Base-by-base conservation (phyloP, 2,888 invertebrate genomes). In the Philereme vetulata region DNA sequence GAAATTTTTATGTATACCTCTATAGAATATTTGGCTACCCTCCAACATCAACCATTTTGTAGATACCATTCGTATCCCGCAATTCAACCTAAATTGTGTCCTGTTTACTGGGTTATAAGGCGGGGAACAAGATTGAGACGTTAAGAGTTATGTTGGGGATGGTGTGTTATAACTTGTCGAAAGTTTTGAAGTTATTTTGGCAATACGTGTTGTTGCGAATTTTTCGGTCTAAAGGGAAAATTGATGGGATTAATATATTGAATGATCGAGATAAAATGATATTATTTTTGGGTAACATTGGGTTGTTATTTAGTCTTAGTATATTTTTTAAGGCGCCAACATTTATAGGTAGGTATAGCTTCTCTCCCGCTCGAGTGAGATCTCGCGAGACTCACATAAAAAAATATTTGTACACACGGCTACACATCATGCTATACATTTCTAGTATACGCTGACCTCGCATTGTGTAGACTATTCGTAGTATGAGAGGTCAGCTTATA, bases 101-200 rank as follows among this genome's bases (percentile, higher is more conserved):
- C 36, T 60, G 42, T 33, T 1, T 7, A 1, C 35, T 6, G n/a
- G 4, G 6, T 1, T 10, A 43, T 51, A 55, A 6, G 46, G 60
- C 10, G 4, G 21, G 35, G 4, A 51, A 55, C 8, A 21, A 38
- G 21, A 33, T 42, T 56, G 10, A 40, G 63, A 48, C 53, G 43
- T 47, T 43, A 21, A 45, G 10, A 32, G 33, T 40, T 60, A 62
- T 32, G 0, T 57, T 61, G 59, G 60, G 10, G 33, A 56, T 56
- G 51, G 55, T 56, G 44, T 51, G 62, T 59, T 66, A 66, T 56
- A 59, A 60, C 59, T 68, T 64, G 67, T 70, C 62, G 56, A 69
- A 71, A 70, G 60, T 70, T 72, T 66, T 45, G 42, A 62, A 64
- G 60, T 60, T 71, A 66, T 70, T 72, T 71, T 72, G 67, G 68